These are phyloP conservation scores for Elgaria multicarinata DNA, from an alignment of 2,113 vertebrate species.

Conservation along the genomic window DNA sequence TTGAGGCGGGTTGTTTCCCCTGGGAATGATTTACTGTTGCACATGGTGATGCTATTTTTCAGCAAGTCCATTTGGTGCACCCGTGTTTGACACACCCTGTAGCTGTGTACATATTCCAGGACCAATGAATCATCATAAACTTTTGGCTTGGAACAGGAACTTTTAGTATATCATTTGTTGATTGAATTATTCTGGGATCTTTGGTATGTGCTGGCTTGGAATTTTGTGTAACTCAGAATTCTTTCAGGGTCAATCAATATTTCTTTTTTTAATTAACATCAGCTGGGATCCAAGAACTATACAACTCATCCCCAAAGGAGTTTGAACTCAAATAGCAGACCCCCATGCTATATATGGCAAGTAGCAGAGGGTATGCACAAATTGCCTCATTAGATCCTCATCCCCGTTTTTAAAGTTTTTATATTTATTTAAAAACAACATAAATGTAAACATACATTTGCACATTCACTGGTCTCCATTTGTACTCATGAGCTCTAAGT, in stretches of 20 bases:
- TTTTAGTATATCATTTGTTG: background rate
- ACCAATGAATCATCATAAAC: background rate
- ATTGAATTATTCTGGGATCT: fast-evolving
- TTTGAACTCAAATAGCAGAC: background rate
- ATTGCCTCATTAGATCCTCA: background rate
- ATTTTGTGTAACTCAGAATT: background rate
- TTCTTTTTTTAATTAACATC: background rate
- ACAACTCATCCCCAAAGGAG: background rate
- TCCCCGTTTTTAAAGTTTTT: background rate
- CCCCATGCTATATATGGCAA: background rate
- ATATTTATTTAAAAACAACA: background rate
- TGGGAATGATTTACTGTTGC: background rate
- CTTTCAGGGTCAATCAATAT: fast-evolving
- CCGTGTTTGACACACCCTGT: background rate
- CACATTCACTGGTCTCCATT: background rate
- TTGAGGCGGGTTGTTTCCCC: constrained; percentile 14
- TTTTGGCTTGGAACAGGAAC: background rate
- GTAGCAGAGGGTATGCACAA: background rate
- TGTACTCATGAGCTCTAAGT: background rate
- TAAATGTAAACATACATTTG: background rate
- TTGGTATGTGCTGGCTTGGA: background rate
- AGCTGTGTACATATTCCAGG: background rate
- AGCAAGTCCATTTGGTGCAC: background rate
- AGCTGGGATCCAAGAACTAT: background rate
- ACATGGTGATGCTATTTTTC: background rate